Evolutionary conservation across 2,888 invertebrate genomes (phyloP).

Genomic region (Rhingia campestris): DNA sequence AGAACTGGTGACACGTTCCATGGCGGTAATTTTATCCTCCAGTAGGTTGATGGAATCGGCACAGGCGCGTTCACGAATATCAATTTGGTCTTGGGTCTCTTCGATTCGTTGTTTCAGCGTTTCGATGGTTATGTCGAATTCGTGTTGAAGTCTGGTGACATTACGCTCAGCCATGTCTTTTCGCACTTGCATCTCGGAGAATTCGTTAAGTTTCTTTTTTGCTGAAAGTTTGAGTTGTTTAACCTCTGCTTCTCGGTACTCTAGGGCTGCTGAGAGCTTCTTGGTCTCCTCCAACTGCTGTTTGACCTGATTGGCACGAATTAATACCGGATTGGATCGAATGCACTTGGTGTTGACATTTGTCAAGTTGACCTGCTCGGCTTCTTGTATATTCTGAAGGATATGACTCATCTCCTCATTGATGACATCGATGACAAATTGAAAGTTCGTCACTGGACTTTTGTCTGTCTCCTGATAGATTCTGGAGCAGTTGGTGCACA

Average conservation of each 20-base stretch:
- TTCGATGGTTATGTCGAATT: constrained; percentile 89
- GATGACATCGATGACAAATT: constrained; percentile 85
- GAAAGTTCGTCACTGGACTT: constrained; percentile 86
- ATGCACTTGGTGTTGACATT: constrained; percentile 82
- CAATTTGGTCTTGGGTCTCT: constrained; percentile 88
- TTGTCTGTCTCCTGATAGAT: constrained; percentile 85
- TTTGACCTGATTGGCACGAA: constrained; percentile 93
- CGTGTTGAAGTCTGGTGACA: constrained; percentile 88
- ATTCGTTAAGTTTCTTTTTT: constrained; percentile 95
- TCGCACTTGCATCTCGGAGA: constrained; percentile 94
- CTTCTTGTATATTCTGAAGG: constrained; percentile 89
- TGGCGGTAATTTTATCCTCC: constrained; percentile 93
- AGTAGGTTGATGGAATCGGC: constrained; percentile 96
- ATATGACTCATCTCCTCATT: constrained; percentile 86
- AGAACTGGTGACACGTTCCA: constrained; percentile 93
- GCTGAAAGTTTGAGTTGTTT: constrained; percentile 92
- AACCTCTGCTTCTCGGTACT: constrained; percentile 95
- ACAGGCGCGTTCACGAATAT: constrained; percentile 94
- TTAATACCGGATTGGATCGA: constrained; percentile 88
- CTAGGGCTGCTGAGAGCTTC: constrained; percentile 91
- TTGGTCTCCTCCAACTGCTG: constrained; percentile 96
- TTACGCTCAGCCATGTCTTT: constrained; percentile 97
- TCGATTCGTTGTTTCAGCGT: constrained; percentile 92
- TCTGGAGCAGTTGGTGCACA: constrained; percentile 82
- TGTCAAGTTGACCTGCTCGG: constrained; percentile 88